Evolutionary conservation across 1,140 invertebrate species (phyloP).

Genomic region (Caenorhabditis latens): DNA sequence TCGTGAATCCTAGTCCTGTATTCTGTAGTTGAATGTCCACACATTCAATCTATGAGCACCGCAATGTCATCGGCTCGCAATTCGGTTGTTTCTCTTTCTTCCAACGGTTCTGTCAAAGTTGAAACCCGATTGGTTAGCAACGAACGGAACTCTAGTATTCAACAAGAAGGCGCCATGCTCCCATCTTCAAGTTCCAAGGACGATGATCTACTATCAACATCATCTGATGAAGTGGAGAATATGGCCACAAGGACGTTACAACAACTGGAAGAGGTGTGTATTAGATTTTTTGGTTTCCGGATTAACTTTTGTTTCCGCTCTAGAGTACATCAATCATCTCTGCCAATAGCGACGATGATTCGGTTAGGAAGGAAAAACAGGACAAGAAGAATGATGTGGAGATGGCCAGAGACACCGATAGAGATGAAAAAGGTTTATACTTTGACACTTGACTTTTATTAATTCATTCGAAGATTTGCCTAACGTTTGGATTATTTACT

Average conservation of each 20-base stretch:
- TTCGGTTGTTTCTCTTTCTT: constrained; percentile 70
- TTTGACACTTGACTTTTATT: background rate
- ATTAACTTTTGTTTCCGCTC: constrained; percentile 29
- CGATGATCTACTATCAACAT: constrained; percentile 67
- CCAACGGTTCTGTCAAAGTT: constrained; percentile 61
- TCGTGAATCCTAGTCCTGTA: background rate
- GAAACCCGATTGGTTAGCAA: constrained; percentile 61
- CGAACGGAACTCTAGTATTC: constrained; percentile 49
- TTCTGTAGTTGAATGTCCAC: constrained; percentile 39
- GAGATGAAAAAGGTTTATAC: background rate
- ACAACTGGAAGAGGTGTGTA: constrained; percentile 61
- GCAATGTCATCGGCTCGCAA: constrained; percentile 63
- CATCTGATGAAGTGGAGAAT: constrained; percentile 68
- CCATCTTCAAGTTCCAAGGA: constrained; percentile 68
- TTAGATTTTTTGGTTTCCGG: constrained; percentile 47
- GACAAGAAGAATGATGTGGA: constrained; percentile 51
- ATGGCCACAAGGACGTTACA: constrained; percentile 68
- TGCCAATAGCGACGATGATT: constrained; percentile 45
- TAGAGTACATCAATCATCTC: constrained; percentile 63
- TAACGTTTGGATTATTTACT: background rate
- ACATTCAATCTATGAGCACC: constrained; percentile 50
- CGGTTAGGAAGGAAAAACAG: constrained; percentile 48
- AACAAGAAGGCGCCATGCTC: constrained; percentile 69
- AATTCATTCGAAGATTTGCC: background rate
- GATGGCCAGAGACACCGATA: constrained; percentile 7